These are phyloP conservation scores for Catostylus mosaicus DNA, from an alignment of 30 jellyfish, hydroid and myxozoan species.

Conservation along the genomic window DNA sequence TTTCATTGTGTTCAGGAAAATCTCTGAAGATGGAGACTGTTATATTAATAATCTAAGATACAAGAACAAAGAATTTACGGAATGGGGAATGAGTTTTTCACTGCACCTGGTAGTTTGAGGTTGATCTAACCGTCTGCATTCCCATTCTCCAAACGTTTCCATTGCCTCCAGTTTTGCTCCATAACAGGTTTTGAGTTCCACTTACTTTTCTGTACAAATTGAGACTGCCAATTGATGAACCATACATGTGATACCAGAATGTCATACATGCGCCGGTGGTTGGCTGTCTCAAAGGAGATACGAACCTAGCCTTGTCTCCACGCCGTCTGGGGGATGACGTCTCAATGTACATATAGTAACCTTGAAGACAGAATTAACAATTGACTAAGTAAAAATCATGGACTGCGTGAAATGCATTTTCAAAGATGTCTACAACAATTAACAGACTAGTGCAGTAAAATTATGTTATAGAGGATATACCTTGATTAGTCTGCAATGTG, in stretches of 20 bases:
- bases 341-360: constrained; percentile 95
- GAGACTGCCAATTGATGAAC: constrained; percentile 80
- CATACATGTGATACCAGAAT: constrained; percentile 97
- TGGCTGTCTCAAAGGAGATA: constrained; percentile 61
- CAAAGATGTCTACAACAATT: background rate
- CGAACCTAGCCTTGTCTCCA: constrained; percentile 85
- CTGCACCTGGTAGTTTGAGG: constrained; percentile 78
- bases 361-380: constrained; percentile 16
- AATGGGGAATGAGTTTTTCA: background rate
- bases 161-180: constrained; percentile 80
- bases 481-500: constrained; percentile 81
- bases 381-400: background rate
- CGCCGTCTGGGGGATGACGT: constrained; percentile 84
- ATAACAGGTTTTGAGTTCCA: constrained; percentile 50
- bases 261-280: constrained; percentile 85
- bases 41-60: no score
- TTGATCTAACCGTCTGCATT: constrained; percentile 63
- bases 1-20: no score
- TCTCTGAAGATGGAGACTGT: no score
- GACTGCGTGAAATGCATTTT: background rate
- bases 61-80: no score
- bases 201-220: constrained; percentile 48
- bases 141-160: constrained; percentile 91
- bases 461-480: constrained; percentile 11
- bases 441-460: background rate